Conservation (phyloP, 1,140 invertebrate species). For the Bombus breviceps region DNA sequence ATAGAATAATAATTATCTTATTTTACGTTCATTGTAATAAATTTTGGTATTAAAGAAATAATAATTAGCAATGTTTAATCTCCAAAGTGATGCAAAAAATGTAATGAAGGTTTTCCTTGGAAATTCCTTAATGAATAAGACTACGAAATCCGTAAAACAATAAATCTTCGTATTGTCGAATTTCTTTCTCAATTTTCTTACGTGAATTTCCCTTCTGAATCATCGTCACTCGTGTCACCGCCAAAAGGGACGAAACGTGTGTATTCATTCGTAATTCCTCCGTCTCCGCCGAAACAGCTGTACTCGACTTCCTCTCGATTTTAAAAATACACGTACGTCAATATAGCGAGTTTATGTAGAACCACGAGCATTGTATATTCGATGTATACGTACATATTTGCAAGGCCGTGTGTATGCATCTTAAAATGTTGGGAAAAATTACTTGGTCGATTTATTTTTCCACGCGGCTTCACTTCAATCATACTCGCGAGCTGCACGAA, state of each 20-base stretch:
- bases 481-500: not conserved
- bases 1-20: not conserved
- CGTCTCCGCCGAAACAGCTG: not conserved
- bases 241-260: not conserved
- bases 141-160: not conserved
- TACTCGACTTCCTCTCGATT: not conserved
- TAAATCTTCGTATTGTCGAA: not conserved
- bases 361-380: not conserved
- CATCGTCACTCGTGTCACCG: not conserved
- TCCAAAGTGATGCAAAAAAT: no score
- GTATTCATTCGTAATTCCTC: not conserved
- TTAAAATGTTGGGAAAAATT: slow-evolving; percentile 4
- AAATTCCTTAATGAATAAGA: not conserved
- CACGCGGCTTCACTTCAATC: slow-evolving; percentile 20
- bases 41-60: not conserved
- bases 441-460: slow-evolving; percentile 31
- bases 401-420: not conserved
- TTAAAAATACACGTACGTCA: not conserved
- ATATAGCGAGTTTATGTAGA: not conserved
- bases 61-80: no score
- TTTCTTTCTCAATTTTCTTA: not conserved
- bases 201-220: not conserved
- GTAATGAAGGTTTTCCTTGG: no score
- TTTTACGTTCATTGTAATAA: not conserved
- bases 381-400: not conserved